Conservation (phyloP, 2,888 invertebrate genomes). For the Sisyra nigra region DNA sequence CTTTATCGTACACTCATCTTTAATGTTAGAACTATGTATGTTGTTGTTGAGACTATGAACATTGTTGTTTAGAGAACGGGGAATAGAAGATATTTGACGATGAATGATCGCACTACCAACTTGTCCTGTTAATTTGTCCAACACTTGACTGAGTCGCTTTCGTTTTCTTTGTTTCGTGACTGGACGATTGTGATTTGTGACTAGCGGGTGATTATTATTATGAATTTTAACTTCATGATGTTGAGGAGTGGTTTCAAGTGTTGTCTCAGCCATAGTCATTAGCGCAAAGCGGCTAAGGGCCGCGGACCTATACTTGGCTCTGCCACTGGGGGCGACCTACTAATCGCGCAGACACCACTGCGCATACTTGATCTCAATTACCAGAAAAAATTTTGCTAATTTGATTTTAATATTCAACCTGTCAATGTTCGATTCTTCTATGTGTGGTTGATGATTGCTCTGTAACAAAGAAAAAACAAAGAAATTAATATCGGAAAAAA, state of each 20-base stretch:
- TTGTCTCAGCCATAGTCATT: slow-evolving; percentile 60
- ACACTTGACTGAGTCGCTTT: slow-evolving; percentile 60
- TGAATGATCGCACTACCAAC: not conserved
- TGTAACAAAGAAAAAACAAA: not conserved
- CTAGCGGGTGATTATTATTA: slow-evolving; percentile 40
- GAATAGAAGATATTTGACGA: slow-evolving; percentile 20
- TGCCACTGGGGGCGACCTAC: slow-evolving; percentile 3
- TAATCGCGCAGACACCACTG: slow-evolving; percentile 1
- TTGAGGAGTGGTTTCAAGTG: slow-evolving; percentile 36
- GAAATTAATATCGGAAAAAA: not conserved
- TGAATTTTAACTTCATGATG: slow-evolving; percentile 24
- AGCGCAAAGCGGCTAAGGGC: slow-evolving; percentile 38
- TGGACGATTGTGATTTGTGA: slow-evolving; percentile 40
- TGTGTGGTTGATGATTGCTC: not conserved
- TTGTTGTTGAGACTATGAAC: slow-evolving; percentile 26
- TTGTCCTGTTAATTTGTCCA: slow-evolving; percentile 50
- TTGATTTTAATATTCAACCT: not conserved
- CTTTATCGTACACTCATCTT: slow-evolving; percentile 18
- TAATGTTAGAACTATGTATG: slow-evolving; percentile 23
- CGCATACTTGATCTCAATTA: slow-evolving; percentile 1
- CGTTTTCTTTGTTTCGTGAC: slow-evolving; percentile 57
- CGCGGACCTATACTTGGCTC: slow-evolving; percentile 27
- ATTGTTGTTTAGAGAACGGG: slow-evolving; percentile 29
- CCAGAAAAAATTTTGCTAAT: not conserved
- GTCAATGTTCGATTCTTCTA: slow-evolving; percentile 3